These are phyloP conservation scores for Oreochromis mossambicus DNA, from an alignment of 2,797 vertebrate genomes.

Conservation along the genomic window DNA sequence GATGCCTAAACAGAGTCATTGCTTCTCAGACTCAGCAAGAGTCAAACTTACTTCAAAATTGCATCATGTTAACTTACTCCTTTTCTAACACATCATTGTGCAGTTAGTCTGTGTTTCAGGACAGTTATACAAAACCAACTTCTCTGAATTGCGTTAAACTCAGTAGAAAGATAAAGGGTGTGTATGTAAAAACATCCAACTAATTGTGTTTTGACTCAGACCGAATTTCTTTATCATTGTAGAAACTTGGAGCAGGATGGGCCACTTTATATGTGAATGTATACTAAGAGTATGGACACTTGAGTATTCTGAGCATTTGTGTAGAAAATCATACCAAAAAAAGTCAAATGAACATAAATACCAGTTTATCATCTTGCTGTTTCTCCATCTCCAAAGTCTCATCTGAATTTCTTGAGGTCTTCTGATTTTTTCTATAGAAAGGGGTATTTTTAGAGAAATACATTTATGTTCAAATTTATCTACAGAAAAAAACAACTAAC, in stretches of 20 bases:
- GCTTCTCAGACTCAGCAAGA: neutral
- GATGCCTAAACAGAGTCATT: neutral
- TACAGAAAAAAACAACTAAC: neutral
- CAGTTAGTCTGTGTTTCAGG: neutral
- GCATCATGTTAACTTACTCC: rapidly evolving
- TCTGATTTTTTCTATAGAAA: conserved; percentile 10
- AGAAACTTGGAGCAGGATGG: neutral
- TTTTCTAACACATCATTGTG: neutral
- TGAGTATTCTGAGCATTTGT: neutral
- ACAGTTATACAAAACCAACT: rapidly evolving
- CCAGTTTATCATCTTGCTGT: conserved; percentile 25
- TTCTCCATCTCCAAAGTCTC: conserved; percentile 40
- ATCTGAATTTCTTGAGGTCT: neutral
- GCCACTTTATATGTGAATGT: neutral
- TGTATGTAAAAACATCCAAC: neutral
- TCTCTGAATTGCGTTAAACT: neutral
- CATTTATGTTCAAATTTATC: neutral
- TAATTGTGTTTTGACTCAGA: neutral
- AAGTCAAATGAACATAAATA: neutral
- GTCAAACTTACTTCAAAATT: neutral
- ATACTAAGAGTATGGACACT: neutral
- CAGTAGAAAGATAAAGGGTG: neutral
- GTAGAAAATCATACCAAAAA: neutral
- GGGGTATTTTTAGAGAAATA: rapidly evolving
- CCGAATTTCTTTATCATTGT: rapidly evolving